Conservation (phyloP, 2,113 vertebrate genomes). For the Excalfactoria chinensis region DNA sequence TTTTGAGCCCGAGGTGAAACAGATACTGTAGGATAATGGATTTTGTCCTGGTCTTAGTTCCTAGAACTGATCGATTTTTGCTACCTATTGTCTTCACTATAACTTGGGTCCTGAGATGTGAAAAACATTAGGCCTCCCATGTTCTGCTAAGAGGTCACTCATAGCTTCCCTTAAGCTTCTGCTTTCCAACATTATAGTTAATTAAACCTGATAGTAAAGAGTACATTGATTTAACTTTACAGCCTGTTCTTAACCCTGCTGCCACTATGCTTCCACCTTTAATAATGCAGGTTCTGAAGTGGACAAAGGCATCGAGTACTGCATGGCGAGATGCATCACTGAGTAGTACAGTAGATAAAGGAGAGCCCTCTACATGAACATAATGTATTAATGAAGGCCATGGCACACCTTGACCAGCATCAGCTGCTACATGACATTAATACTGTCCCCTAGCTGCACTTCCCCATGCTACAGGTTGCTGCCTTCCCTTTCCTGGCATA, state of each 20-base stretch:
- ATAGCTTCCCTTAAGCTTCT: background rate
- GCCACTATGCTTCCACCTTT: background rate
- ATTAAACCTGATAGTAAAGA: background rate
- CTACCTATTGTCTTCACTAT: background rate
- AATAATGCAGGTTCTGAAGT: background rate
- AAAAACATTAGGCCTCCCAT: background rate
- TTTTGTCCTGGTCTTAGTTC: background rate
- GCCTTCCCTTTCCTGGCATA: background rate
- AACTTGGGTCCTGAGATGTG: background rate
- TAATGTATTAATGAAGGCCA: background rate
- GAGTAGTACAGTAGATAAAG: background rate
- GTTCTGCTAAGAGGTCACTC: background rate
- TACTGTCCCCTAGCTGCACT: background rate
- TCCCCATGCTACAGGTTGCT: background rate
- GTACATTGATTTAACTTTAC: background rate
- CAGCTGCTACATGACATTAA: background rate
- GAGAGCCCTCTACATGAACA: fast-evolving
- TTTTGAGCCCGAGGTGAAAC: background rate
- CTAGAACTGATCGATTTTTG: conserved; percentile 13
- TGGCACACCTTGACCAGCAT: background rate
- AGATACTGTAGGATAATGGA: background rate
- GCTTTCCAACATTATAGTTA: background rate
- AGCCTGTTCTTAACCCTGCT: background rate
- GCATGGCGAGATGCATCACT: fast-evolving
- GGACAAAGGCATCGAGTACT: background rate